Evolutionary conservation across 2,888 invertebrate species (phyloP).

Genomic region (Hanleya hanleyi): DNA sequence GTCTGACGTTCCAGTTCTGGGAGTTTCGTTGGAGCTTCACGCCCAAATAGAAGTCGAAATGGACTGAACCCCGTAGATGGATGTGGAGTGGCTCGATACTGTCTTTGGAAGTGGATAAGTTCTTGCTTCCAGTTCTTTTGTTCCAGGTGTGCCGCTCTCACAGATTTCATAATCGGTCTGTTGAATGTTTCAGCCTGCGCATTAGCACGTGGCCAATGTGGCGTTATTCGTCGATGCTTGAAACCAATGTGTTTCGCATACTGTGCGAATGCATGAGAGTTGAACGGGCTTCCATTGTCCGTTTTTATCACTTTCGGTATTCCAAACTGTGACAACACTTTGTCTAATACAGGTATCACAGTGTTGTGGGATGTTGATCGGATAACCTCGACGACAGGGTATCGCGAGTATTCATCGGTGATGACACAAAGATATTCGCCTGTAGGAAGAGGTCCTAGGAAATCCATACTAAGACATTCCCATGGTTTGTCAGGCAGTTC

Average conservation of each 20-base stretch:
- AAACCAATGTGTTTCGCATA: background rate
- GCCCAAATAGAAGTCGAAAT: background rate
- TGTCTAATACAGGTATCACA: conserved; percentile 24
- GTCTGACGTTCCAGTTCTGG: too few species aligned
- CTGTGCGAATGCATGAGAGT: background rate
- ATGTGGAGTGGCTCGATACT: background rate
- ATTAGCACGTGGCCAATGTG: conserved; percentile 20
- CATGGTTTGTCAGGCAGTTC: conserved; percentile 31
- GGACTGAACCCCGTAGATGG: background rate
- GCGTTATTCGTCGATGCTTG: conserved; percentile 5
- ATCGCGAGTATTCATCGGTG: conserved; percentile 19
- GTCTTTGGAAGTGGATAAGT: background rate
- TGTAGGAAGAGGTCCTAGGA: conserved; percentile 28
- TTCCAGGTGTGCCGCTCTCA: background rate
- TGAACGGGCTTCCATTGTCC: conserved; percentile 28
- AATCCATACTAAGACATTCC: conserved; percentile 32
- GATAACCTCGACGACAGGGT: conserved; percentile 33
- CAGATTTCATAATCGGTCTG: background rate
- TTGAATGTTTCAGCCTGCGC: background rate
- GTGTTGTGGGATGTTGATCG: conserved; percentile 23
- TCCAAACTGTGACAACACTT: conserved; percentile 22
- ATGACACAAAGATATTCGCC: conserved; percentile 24
- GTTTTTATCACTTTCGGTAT: conserved; percentile 21
- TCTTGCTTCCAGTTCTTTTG: conserved; percentile 5
- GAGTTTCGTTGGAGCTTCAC: background rate